Evolutionary conservation across 2,113 vertebrate genomes (phyloP).

Genomic region (Ascaphus truei): DNA sequence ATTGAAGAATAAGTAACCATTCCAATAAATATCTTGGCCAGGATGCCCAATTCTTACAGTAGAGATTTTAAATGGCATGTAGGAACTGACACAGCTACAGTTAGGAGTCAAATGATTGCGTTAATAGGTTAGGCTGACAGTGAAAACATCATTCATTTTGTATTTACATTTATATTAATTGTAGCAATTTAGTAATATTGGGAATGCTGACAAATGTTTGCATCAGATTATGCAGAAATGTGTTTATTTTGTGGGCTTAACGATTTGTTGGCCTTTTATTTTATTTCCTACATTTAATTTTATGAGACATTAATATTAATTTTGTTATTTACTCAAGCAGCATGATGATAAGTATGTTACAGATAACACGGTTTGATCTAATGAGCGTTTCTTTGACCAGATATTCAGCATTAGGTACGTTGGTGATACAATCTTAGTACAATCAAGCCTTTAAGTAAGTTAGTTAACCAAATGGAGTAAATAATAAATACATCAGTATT

Average conservation of each 20-base stretch:
- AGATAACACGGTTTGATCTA: background rate
- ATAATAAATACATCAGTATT: background rate
- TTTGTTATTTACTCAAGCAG: conserved; percentile 39
- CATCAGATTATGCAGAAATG: conserved; percentile 42
- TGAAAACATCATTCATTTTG: background rate
- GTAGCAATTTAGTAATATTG: conserved; percentile 30
- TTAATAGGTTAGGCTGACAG: background rate
- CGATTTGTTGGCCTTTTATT: conserved; percentile 36
- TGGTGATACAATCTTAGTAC: background rate
- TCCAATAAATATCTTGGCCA: conserved; percentile 32
- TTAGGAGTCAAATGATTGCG: background rate
- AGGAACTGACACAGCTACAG: background rate
- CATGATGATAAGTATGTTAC: conserved; percentile 29
- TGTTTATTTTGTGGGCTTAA: conserved; percentile 41
- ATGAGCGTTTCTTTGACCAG: conserved; percentile 38
- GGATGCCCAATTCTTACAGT: conserved; percentile 3
- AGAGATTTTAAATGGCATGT: background rate
- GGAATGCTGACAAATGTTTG: conserved; percentile 32
- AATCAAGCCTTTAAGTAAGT: background rate
- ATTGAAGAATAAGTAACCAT: too few species aligned
- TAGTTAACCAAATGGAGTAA: background rate
- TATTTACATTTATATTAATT: conserved; percentile 35
- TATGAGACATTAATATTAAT: conserved; percentile 18
- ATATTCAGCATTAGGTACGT: conserved; percentile 39
- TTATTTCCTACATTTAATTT: conserved; percentile 4